Base-by-base conservation (phyloP, 2,113 vertebrate species). In the Ascaphus truei region DNA sequence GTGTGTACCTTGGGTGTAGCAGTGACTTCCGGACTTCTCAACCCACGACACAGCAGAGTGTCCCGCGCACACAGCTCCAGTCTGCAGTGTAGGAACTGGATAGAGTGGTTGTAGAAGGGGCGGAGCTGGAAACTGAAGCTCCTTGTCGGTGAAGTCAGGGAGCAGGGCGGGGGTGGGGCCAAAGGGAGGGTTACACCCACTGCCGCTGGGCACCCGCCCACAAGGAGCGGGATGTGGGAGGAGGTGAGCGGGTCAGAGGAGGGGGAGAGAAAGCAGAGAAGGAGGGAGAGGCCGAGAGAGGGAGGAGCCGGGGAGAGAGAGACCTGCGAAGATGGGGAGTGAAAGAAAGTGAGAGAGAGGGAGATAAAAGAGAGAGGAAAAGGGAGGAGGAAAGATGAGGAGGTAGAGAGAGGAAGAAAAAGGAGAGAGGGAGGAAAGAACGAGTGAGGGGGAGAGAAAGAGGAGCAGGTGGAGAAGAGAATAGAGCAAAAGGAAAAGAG, bases 41-140 rank as follows among this genome's bases (percentile, higher is more conserved):
- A 18, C 2, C 22, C 22, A 22, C 10, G 11, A 15, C 36, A 26
- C 4, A 51, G 18, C 4, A 23, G 5, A n/a, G 23, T 2, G 4
- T 51, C 52, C 27, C 43, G 37, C 13, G 15, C 31, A 61, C 88
- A 92, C 45, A 91, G 62, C 1, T 18, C 78, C 9, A 92, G 75
- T 39, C 79, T 84, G 81, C 91, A 92, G 80, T 92, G 91, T 48
- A 93, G 79, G 55, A 92, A 91, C 77, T 92, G 91, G 26, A 92
- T 69, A 6, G 89, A 85, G 67, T 87, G 58, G 9, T 88, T 90
- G 75, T 78, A 91, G 73, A 85, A 52, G 0, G 88, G 85, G 3
- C 43, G 72, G 37, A 91, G 77, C 48, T 85, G 26, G 29, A 92
- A 92, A 56, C 85, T 90, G 71, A 92, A 91, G 41, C 83, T 52